Base-by-base conservation (phyloP, 2,888 invertebrate species). In the Anaspis maculata region DNA sequence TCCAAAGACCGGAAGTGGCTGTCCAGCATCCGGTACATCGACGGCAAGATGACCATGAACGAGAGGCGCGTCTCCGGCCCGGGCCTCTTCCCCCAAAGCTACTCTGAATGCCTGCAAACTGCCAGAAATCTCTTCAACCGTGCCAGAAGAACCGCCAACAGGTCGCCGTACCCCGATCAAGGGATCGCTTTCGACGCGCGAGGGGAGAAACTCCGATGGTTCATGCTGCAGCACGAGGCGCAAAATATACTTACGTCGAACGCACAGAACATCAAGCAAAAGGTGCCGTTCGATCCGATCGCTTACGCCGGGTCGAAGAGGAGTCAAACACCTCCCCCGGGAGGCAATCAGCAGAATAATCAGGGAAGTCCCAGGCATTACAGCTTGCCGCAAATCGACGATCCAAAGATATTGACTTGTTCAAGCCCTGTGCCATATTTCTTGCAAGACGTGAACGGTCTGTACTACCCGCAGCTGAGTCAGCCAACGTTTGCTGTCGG, bases 161-260 rank as follows among this genome's bases (percentile, higher is more conserved):
- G 83, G 49, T 78, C 77, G 48, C 77, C 81, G 6, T 70, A 80
- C 32, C 77, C 81, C 13, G 86, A 90, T 57, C 84, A 84, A 45
- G 76, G 77, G 45, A 72, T 80, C 13, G 70, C 74, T 44, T 87
- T 89, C 54, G 79, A 81, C 49, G 69, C 72, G 9, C 70, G 77
- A 26, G 76, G 80, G 25, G 78, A 82, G 45, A 71, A 74, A 32
- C 67, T 90, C 9, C 72, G 89, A 40, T 92, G 91, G 91, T 92
- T 89, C 64, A 79, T 91, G 74, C 63, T 91, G 30, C 90, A 90
- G 1, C 82, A 83, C 56, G 91, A 92, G 68, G 89, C 89, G 1
- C 82, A 85, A 53, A 77, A 80, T 45, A 70, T 85, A 19, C 64
- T 85, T 2, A 68, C 83, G 1, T 83, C 83, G 12, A 76, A 78